Conservation (phyloP, 1,140 invertebrate genomes). For the Belonocnema kinseyi region DNA sequence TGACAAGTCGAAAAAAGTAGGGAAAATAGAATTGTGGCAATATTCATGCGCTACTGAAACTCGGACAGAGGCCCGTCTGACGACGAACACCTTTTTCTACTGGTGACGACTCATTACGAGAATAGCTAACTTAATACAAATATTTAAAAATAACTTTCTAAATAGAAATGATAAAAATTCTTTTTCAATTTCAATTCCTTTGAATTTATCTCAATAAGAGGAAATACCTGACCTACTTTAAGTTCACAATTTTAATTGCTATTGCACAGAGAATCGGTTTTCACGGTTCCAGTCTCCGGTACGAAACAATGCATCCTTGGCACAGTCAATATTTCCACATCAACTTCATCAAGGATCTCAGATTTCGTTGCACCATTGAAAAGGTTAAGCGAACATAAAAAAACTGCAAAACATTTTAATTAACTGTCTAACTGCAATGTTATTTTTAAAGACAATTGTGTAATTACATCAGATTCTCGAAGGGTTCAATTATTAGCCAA, state of each 20-base stretch:
- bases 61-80: no score
- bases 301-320: slow-evolving; percentile 1
- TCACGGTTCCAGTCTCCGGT: background rate
- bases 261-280: slow-evolving; percentile 5
- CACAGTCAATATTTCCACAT: background rate
- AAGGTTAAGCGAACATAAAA: background rate
- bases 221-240: background rate
- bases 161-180: no score
- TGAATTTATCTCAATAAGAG: no score
- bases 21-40: no score
- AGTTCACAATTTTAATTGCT: background rate
- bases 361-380: slow-evolving; percentile 2
- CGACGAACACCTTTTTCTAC: no score
- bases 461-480: background rate
- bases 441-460: background rate
- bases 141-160: no score
- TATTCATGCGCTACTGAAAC: no score
- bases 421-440: background rate
- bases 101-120: no score
- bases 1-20: no score
- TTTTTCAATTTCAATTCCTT: no score
- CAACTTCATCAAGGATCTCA: background rate
- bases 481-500: background rate
- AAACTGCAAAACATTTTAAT: background rate
- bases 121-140: no score